Evolutionary conservation across 2,797 vertebrate species (phyloP).

Genomic region (Melanotaenia boesemani): DNA sequence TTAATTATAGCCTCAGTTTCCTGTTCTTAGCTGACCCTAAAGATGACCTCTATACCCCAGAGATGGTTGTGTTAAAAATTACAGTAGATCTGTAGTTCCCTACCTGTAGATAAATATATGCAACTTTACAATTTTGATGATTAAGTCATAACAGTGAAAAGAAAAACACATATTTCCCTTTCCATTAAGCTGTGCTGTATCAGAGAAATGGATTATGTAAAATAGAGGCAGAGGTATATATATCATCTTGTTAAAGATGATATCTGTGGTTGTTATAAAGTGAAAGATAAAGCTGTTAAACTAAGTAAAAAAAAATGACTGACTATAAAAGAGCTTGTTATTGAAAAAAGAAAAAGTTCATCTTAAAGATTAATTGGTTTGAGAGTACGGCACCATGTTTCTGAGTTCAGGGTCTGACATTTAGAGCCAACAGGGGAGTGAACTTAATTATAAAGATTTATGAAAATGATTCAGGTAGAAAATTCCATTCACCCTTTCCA

Average conservation of each 20-base stretch:
- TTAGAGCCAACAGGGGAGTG: conserved; percentile 80
- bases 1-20: too few species aligned
- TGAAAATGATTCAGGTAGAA: conserved; percentile 80
- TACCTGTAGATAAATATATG: neutral
- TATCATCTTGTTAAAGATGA: conserved; percentile 19
- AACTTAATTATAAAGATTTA: conserved; percentile 86
- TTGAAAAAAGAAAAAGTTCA: conserved; percentile 72
- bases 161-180: neutral
- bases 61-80: too few species aligned
- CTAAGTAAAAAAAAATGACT: conserved; percentile 38
- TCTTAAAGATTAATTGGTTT: conserved; percentile 83
- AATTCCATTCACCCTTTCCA: conserved; percentile 69
- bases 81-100: too few species aligned
- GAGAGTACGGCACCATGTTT: conserved; percentile 77
- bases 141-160: neutral
- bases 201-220: neutral
- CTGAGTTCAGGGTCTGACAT: conserved; percentile 81
- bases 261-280: conserved; percentile 27
- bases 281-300: conserved; percentile 54
- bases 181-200: neutral
- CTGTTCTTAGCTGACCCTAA: too few species aligned
- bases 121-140: neutral
- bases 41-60: too few species aligned
- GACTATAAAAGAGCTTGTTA: conserved; percentile 69
- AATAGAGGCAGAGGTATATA: conserved; percentile 8